Base-by-base conservation (phyloP, 2,888 invertebrate genomes). In the Pandemis cinnamomeana region DNA sequence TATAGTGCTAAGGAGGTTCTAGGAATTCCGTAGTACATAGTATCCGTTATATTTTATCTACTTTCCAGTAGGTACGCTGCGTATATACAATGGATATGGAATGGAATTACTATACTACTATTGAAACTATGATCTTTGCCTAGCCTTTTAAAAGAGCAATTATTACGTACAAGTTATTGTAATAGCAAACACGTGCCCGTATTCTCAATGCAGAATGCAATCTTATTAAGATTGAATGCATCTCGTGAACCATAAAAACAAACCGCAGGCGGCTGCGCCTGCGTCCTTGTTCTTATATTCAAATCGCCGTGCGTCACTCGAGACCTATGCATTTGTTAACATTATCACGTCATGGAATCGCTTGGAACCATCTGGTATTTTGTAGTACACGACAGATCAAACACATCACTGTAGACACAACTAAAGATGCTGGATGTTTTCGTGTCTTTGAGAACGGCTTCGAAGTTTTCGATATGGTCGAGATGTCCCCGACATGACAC, bases 261-360 rank as follows among this genome's bases (percentile, higher is more conserved):
- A 58, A 69, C 68, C 63, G 64, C 68, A 69, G 10, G 20, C 20
- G 55, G 44, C 55, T 46, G 64, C 53, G 66, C 66, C 27, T 55
- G 27, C 44, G 64, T 20, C 69, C 69, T 64, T 41, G 72, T 69
- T 42, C 68, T 46, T 63, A 60, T 51, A 72, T 73, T 69, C 63
- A 48, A 68, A 68, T 63, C 15, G 55, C 5, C 8, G 62, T 69
- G 72, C 69, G 72, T 69, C 72, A 73, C 58, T 63, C 7, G n/a
- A 41, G 60, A 71, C 58, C 41, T 20, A 46, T 73, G 58, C 72
- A 64, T 64, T 58, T 51, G 67, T 67, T 36, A 36, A 67, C 41
- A 15, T 66, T n/a, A 66, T 36, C 72, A 53, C 72, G 58, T 73
- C 72, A 69, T 60, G 27, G 63, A 68, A 51, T 53, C 20, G 44